These are phyloP conservation scores for Clanis bilineata DNA, from an alignment of 2,888 invertebrate species.

Conservation along the genomic window DNA sequence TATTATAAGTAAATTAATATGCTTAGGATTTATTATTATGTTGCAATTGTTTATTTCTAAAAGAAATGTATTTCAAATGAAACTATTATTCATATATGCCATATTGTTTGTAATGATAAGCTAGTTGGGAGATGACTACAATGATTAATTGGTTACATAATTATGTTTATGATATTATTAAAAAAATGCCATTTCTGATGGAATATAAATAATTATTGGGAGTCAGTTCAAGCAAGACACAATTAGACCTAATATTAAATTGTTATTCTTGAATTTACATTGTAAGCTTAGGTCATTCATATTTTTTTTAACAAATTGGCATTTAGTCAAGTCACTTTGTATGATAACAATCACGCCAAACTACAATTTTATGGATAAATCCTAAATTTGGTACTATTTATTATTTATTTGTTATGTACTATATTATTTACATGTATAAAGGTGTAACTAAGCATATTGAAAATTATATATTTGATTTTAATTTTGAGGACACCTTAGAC, in stretches of 20 bases:
- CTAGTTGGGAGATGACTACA: slow-evolving; percentile 66
- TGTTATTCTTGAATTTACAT: slow-evolving; percentile 52
- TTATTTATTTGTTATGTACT: slow-evolving; percentile 82
- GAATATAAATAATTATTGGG: slow-evolving; percentile 53
- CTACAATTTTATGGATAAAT: slow-evolving; percentile 74
- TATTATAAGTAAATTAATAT: slow-evolving; percentile 78
- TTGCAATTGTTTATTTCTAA: slow-evolving; percentile 78
- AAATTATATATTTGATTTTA: slow-evolving; percentile 79
- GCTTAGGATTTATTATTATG: slow-evolving; percentile 75
- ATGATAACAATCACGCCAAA: slow-evolving; percentile 74
- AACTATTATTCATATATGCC: slow-evolving; percentile 77
- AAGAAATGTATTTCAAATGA: slow-evolving; percentile 75
- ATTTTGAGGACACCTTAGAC: slow-evolving; percentile 78
- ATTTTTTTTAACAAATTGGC: slow-evolving; percentile 61
- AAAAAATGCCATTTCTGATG: slow-evolving; percentile 63
- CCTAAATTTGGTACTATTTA: slow-evolving; percentile 78
- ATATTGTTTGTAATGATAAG: slow-evolving; percentile 80
- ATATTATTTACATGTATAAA: slow-evolving; percentile 82
- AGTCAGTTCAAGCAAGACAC: slow-evolving; percentile 41
- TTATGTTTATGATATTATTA: slow-evolving; percentile 49
- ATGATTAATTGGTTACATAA: slow-evolving; percentile 58
- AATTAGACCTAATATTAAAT: slow-evolving; percentile 62
- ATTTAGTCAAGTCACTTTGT: slow-evolving; percentile 75
- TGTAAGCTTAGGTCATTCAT: slow-evolving; percentile 40
- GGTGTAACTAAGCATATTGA: slow-evolving; percentile 81